A percentile compares a stretch with the other conserved stretches of the same genome.
Evolutionary conservation across 2,888 invertebrate species (phyloP).

Genomic region (Netelia virgata): DNA sequence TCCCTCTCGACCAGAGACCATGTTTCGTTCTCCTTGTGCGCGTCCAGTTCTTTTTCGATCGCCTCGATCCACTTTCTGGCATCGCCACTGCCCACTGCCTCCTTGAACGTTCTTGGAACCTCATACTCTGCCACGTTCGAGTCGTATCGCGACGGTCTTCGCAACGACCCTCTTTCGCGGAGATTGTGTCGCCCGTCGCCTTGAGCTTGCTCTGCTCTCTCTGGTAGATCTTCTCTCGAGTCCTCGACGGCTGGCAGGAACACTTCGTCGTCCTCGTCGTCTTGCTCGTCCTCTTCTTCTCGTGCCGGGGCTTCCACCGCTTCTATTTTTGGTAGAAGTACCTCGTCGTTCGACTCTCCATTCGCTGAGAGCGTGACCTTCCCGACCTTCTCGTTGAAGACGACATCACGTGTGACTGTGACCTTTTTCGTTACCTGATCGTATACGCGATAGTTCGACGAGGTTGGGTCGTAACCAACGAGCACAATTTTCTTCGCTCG

Average conservation of each 20-base stretch:
- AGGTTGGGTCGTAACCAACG: neutral
- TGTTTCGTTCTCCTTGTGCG: constrained; percentile 58
- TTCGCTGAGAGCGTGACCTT: neutral
- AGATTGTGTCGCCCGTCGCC: neutral
- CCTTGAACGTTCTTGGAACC: constrained; percentile 48
- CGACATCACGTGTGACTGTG: neutral
- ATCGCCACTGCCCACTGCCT: constrained; percentile 52
- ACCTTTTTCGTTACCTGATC: neutral
- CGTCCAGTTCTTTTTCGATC: constrained; percentile 56
- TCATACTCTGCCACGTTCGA: constrained; percentile 1
- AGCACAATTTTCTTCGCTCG: neutral
- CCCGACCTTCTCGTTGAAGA: neutral
- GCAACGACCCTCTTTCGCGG: constrained; percentile 2
- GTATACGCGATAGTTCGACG: neutral
- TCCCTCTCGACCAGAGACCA: constrained; percentile 60
- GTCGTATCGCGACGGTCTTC: constrained; percentile 12
- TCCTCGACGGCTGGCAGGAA: neutral
- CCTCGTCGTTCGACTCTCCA: constrained; percentile 12
- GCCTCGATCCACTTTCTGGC: constrained; percentile 47
- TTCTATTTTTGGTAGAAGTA: constrained; percentile 19
- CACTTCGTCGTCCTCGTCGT: constrained; percentile 25
- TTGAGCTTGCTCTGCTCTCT: neutral
- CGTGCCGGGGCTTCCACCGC: no score
- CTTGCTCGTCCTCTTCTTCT: constrained; percentile 31
- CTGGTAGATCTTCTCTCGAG: constrained; percentile 1